Evolutionary conservation across 2,797 vertebrate species (phyloP), one percentile per base, ranked within the genome.

Genomic region (Centropyge bicolor): DNA sequence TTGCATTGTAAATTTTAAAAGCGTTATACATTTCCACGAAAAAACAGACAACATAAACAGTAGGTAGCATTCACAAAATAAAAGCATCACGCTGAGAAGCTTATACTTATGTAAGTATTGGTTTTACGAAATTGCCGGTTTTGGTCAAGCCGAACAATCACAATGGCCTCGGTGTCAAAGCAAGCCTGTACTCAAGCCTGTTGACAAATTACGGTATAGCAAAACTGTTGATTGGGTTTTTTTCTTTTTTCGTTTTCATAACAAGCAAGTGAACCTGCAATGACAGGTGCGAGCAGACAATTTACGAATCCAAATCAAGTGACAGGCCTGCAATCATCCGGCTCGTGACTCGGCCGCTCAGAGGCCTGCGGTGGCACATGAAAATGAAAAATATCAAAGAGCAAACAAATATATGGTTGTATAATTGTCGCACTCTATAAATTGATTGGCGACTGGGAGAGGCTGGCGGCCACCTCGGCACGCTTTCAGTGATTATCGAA

Each of bases 321-420:
- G 87, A 92, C 90, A 90, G 91, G 89, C 84, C 81, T 79, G 83
- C 86, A 93, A 90, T 92, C 86, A 92, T 75, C 62, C 45, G 5
- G 51, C 73, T 70, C 75, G 65, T 24, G 16, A 71, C 73, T 90
- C 76, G 76, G 88, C 35, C 40, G 35, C 45, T 63, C 59, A 17
- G 14, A 63, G 68, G 57, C 63, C 35, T 52, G 24, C 59, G 0
- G 55, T 0, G 69, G 40, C 27, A 60, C 78, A 24, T 16, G 38
- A 74, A 78, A 81, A 81, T 45, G 52, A 40, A 76, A 79, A 72
- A 67, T 52, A 14, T 69, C 4, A 57, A 45, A 70, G 11, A 40
- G 59, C 62, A 74, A 78, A 84, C 31, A 76, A 69, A 81, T 27
- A 64, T 6, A 40, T 36, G 45, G 49, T 57, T 13, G 63, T 51